Percentiles rank a stretch among this genome's conserved stretches.
Conservation (phyloP, 2,888 invertebrate species). For the Drosophila testacea region DNA sequence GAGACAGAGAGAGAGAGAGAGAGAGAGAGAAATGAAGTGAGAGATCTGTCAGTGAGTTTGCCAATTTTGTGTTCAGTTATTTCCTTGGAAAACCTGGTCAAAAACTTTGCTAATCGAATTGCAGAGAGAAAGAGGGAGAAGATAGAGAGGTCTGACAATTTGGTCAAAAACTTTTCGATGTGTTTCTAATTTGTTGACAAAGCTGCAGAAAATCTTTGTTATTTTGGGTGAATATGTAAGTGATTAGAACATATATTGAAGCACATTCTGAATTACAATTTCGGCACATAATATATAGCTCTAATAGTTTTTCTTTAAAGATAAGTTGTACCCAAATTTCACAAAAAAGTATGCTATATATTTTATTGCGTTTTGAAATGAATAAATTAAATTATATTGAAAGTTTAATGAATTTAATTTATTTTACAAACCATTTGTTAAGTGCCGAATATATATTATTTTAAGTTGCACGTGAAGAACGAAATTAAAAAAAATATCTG, state of each 20-base stretch:
- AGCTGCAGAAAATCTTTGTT: neutral
- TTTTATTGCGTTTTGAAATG: too few species aligned
- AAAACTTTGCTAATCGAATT: conserved; percentile 30
- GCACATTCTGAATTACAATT: neutral
- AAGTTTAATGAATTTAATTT: too few species aligned
- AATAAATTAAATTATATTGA: too few species aligned
- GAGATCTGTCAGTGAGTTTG: conserved; percentile 9
- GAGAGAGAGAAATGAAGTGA: neutral
- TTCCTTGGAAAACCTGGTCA: conserved; percentile 4
- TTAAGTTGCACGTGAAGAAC: too few species aligned
- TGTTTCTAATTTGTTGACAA: conserved; percentile 15
- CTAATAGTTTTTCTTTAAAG: neutral
- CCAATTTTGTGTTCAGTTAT: conserved; percentile 14
- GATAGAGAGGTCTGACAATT: neutral
- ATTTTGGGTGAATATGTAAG: neutral
- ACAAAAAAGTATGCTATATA: neutral
- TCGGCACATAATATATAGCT: neutral
- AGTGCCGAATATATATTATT: too few species aligned
- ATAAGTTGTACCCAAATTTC: neutral
- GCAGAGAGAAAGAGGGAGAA: neutral
- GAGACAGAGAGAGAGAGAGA: neutral
- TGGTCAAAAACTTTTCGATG: conserved; percentile 1
- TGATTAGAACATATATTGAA: neutral
- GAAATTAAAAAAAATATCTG: too few species aligned
- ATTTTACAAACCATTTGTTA: too few species aligned